Base-by-base conservation (phyloP, 2,113 vertebrate species). In the Bagarius yarrelli region DNA sequence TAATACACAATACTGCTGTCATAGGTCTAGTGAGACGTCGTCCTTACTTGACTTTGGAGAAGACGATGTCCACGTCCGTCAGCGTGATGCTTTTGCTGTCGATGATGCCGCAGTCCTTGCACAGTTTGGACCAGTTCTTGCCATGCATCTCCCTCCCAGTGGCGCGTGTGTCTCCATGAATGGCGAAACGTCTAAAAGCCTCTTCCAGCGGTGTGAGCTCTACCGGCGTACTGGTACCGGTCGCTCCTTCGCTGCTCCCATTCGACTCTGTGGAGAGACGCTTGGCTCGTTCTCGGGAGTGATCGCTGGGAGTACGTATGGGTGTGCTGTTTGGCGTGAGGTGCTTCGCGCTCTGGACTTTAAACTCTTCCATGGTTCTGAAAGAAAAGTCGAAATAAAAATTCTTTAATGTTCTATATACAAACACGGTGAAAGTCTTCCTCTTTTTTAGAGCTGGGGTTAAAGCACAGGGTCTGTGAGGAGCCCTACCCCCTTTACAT, bases 71-170 rank as follows among this genome's bases (percentile, higher is more conserved):
- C 88, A 98, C 96, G 27, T 99, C 97, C 0, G 96, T 99, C 88
- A 95, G 91, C 2, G 97, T 99, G 90, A 99, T 92, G 4, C 79
- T 95, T 90, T 95, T 96, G 63, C 96, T 94, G 2, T 99, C 96
- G 5, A 96, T 97, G 90, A 98, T 93, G 8, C 94, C 89, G 67
- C 97, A 99, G 90, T 99, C 97, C 85, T 95, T 95, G 89, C 97
- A 99, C 74, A 99, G 90, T 82, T 99, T 98, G 79, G 97, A 96
- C 96, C 97, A 98, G 92, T 99, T 99, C 90, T 99, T 99, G 85
- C 97, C 97, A 0, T 99, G 95, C 96, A 99, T 91, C 52, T 99
- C 97, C 88, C 91, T 96, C 78, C 97, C 97, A 0, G 94, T 96
- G 63, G 97, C 96, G 13, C 96, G 93, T 0, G 96, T 95, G 88